Conservation (phyloP, 2,888 invertebrate species). For the Eustalomyia histrio region DNA sequence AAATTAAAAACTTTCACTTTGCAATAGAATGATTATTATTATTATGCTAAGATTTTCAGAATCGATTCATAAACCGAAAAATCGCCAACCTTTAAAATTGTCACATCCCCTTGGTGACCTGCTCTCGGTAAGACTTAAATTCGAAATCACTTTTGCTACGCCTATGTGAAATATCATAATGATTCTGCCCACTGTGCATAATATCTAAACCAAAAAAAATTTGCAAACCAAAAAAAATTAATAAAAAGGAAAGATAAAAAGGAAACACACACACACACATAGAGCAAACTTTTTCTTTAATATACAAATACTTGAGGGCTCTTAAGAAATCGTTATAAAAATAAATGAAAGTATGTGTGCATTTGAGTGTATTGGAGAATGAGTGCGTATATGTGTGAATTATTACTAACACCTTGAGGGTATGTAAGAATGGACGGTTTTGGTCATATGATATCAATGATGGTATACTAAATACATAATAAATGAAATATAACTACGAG, state of each 20-base stretch:
- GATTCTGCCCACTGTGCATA: neutral
- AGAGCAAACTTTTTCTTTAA: neutral
- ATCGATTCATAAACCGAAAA: too few species aligned
- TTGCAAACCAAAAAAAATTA: neutral
- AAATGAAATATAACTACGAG: conserved; percentile 44
- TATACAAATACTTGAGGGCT: conserved; percentile 9
- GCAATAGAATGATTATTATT: too few species aligned
- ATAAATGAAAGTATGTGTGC: neutral
- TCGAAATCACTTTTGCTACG: too few species aligned
- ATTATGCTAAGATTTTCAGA: too few species aligned
- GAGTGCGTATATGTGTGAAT: conserved; percentile 29
- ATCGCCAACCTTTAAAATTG: too few species aligned
- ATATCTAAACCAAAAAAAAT: neutral
- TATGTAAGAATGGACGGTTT: neutral
- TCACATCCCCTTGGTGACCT: too few species aligned
- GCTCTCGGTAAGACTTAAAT: too few species aligned
- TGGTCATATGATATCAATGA: conserved; percentile 57
- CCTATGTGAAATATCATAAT: too few species aligned
- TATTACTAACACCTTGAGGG: conserved; percentile 40
- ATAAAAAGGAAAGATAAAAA: neutral
- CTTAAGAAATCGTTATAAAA: neutral
- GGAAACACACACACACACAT: neutral
- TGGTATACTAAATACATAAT: conserved; percentile 60
- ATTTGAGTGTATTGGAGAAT: neutral
- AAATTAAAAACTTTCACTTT: too few species aligned